Base-by-base conservation (phyloP, 2,888 invertebrate species). In the Ptychoptera albimana region DNA sequence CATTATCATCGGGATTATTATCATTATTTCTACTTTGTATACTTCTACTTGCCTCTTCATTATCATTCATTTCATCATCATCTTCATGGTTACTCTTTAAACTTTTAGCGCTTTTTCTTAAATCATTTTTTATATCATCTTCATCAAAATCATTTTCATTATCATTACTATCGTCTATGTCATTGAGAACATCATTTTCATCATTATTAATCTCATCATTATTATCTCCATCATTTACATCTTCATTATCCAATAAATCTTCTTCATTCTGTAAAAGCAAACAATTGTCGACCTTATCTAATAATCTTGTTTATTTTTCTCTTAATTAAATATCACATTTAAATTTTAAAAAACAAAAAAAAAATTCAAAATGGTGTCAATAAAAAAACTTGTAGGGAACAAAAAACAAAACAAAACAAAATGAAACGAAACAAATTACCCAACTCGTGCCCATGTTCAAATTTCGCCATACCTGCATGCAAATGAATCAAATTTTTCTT, bases 261-360 rank as follows among this genome's bases (percentile, higher is more conserved):
- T 45, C 44, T 12, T 44, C 58, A 56, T 59, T 64, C 64, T 64
- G 64, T 55, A 64, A 63, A 49, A 64, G 64, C 61, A 64, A 64
- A 64, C 61, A 64, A 63, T 64, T 63, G 64, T 61, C 64, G 64
- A 63, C 63, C 62, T 23, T 23, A 23, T 23, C 23, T 3, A 36
- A 36, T 13, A n/a, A 6, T 34, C n/a, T 11, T 34, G 4, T 11
- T 36, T 36, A 12, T 36, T 9, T 32, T 32, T n/a, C 23, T 23
- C 23, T 23, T 23, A 23, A 23, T 23, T 23, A 23, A 23, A 23
- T 23, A 23, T 23, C 23, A 23, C 23, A 23, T 23, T 23, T 3
- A 23, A 23, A 23, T 5, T 23, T 23, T 23, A 23, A 5, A 23
- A 23, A 23, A 23, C n/a, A 23, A 23, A 23, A 23, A 23, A 23